Evolutionary conservation across 2,888 invertebrate genomes (phyloP), one percentile per base, ranked within the genome.

Genomic region (Lepidonotus clava): DNA sequence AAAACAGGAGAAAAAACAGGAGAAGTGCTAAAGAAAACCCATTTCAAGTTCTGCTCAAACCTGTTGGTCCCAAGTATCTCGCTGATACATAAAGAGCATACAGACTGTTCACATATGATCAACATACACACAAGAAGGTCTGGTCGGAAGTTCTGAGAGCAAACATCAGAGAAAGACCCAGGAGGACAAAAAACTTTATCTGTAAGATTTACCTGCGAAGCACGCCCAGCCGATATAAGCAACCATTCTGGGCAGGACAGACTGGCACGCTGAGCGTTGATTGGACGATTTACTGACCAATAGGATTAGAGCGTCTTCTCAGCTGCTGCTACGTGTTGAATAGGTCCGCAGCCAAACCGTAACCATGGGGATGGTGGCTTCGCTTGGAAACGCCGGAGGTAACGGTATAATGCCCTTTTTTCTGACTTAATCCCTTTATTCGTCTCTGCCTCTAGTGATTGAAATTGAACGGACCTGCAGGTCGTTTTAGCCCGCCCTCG

Each of bases 31-130:
- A 2, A 61, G 11, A 2, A 61, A 61, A 61, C 61, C 61, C 61
- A 61, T 61, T 32, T 28, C 61, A 61, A 61, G 28, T 18, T n/a
- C 24, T 46, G 28, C 11, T 61, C 61, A 61, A 61, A 61, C 5
- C 61, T 61, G 61, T 61, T 61, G 61, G 61, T 61, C 61, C 4
- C 24, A 46, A 46, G 46, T 18, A 46, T 18, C 46, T 46, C 8
- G 18, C 36, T 38, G 71, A 71, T 38, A 71, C 71, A 71, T 71
- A 71, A 18, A 11, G 38, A 18, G 8, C 71, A 34, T 71, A 71
- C 71, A 34, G 38, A 21, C 71, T 71, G 71, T 71, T 71, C 71
- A 71, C 71, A 71, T 71, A 71, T 71, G 36, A 38, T 38, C 71
- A 38, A 34, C 34, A 21, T 21, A 24, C 0, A 38, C 21, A 36